A percentile compares a stretch with the other conserved stretches of the same genome.
Evolutionary conservation across 2,888 invertebrate species (phyloP).

Genomic region (Hypomecis atomaria): DNA sequence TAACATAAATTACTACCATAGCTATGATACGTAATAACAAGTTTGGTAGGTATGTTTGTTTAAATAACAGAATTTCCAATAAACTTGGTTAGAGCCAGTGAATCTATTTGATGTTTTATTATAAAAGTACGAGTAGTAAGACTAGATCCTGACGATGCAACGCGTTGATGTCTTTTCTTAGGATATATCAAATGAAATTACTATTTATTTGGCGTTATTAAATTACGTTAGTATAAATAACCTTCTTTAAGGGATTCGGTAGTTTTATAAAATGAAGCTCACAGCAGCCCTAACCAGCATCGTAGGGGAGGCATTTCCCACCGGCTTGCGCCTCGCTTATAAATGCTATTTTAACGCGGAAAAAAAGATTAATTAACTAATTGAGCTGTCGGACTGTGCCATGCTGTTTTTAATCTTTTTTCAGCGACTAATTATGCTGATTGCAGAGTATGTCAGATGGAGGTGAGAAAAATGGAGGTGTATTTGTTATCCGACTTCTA

Average conservation of each 20-base stretch:
- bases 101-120: too few species aligned
- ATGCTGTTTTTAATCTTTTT: constrained; percentile 56
- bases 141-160: too few species aligned
- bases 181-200: too few species aligned
- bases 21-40: too few species aligned
- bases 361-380: constrained; percentile 85
- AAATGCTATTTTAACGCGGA: constrained; percentile 84
- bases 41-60: too few species aligned
- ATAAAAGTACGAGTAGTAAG: too few species aligned
- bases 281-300: constrained; percentile 62
- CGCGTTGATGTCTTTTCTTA: too few species aligned
- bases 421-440: constrained; percentile 64
- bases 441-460: constrained; percentile 53
- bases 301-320: constrained; percentile 72
- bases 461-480: constrained; percentile 40
- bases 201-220: too few species aligned
- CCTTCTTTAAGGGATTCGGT: not conserved
- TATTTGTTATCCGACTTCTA: constrained; percentile 23
- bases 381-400: constrained; percentile 73
- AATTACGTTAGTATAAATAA: not conserved
- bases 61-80: too few species aligned
- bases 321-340: constrained; percentile 78
- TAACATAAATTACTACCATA: too few species aligned
- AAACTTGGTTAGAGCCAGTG: too few species aligned
- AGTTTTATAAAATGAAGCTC: not conserved